Evolutionary conservation across 2,888 invertebrate species (phyloP).

Genomic region (Acrobasis suavella): DNA sequence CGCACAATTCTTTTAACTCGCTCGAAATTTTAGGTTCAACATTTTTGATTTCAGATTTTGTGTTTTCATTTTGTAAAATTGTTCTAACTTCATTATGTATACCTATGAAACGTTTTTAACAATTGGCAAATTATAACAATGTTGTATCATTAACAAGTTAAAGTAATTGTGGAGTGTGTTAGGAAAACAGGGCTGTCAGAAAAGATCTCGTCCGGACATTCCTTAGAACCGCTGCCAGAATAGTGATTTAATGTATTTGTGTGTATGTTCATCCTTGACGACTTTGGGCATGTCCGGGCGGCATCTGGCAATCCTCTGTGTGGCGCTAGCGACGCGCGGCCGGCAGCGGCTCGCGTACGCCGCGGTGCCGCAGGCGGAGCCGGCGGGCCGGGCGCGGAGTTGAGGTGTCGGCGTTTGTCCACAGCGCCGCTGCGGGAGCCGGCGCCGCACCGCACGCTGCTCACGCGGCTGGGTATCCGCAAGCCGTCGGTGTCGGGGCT

Average conservation of each 20-base stretch:
- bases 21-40: constrained; percentile 25
- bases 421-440: constrained; percentile 64
- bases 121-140: constrained; percentile 6
- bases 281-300: constrained; percentile 32
- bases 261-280: neutral
- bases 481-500: constrained; percentile 93
- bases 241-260: neutral
- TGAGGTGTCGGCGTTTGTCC: constrained; percentile 78
- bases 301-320: constrained; percentile 60
- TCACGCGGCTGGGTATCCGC: constrained; percentile 93
- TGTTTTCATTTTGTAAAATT: neutral
- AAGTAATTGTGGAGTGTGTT: constrained; percentile 51
- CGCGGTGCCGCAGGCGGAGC: constrained; percentile 59
- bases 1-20: constrained; percentile 61
- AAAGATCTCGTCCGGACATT: constrained; percentile 41
- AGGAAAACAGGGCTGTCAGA: constrained; percentile 55
- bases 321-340: constrained; percentile 57
- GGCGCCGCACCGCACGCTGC: constrained; percentile 85
- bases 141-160: constrained; percentile 39
- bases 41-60: constrained; percentile 2
- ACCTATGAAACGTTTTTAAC: too few relatives aligned
- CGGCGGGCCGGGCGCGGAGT: constrained; percentile 39
- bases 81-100: too few relatives aligned
- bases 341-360: constrained; percentile 60
- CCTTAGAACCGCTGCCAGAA: constrained; percentile 14